Evolutionary conservation across 1,140 invertebrate genomes (phyloP).

Genomic region (Brachionus asplanchnoidis): DNA sequence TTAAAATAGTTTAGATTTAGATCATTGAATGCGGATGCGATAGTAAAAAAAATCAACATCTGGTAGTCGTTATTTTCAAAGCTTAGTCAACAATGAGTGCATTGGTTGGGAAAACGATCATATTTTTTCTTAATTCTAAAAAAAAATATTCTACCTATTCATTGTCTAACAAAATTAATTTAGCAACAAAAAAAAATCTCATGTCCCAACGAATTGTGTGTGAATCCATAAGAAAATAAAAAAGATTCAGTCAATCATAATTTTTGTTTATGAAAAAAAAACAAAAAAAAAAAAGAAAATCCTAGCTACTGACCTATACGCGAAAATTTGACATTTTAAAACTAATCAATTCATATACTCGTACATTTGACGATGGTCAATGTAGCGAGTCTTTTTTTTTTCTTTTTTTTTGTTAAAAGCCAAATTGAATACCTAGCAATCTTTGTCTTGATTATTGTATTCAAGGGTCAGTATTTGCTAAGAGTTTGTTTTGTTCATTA

Average conservation of each 20-base stretch:
- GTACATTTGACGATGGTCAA: background rate
- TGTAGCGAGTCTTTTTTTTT: background rate
- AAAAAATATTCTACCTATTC: background rate
- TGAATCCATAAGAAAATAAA: background rate
- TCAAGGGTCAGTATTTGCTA: conserved; percentile 1
- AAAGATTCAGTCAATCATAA: conserved; percentile 3
- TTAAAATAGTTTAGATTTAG: too few relatives aligned
- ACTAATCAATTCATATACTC: background rate
- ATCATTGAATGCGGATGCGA: too few relatives aligned
- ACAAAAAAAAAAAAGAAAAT: background rate
- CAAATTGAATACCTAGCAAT: background rate
- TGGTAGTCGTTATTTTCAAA: background rate
- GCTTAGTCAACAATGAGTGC: background rate
- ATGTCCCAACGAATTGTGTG: background rate
- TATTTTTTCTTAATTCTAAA: background rate
- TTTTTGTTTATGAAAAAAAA: background rate
- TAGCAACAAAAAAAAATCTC: background rate
- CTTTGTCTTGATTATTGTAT: background rate
- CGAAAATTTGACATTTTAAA: background rate
- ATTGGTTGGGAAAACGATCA: too few relatives aligned
- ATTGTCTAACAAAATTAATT: background rate
- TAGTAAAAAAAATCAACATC: too few relatives aligned
- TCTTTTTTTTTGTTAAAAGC: background rate
- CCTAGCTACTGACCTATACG: background rate
- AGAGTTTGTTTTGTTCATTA: conserved; percentile 1